Evolutionary conservation across 2,113 vertebrate species (phyloP).

Genomic region (Apteryx owenii): DNA sequence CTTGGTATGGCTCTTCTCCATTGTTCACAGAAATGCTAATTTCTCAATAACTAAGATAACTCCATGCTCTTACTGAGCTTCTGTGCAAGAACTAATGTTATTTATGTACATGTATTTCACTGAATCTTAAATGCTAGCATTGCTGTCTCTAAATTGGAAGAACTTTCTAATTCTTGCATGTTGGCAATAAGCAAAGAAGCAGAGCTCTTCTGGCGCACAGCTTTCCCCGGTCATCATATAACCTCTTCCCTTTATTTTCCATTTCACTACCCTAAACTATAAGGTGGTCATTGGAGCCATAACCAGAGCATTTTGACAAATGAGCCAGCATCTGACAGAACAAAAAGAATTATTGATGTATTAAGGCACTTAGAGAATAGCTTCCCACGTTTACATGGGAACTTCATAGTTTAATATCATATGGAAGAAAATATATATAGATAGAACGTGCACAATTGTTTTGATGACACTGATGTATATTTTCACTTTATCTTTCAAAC

Average conservation of each 20-base stretch:
- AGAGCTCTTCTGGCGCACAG: not conserved
- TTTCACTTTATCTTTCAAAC: not conserved
- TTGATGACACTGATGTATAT: not conserved
- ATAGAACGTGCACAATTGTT: not conserved
- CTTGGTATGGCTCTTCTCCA: not conserved
- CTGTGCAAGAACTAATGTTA: not conserved
- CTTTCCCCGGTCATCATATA: not conserved
- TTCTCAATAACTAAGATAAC: not conserved
- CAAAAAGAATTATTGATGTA: not conserved
- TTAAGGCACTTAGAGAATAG: not conserved
- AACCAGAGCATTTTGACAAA: conserved; percentile 5
- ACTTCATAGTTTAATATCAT: not conserved
- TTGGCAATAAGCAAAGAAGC: not conserved
- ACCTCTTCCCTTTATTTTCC: conserved; percentile 7
- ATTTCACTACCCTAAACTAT: not conserved
- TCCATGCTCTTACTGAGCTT: not conserved
- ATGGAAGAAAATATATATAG: not conserved
- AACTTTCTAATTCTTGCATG: not conserved
- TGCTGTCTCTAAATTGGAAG: not conserved
- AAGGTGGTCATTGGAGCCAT: not conserved
- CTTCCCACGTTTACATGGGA: not conserved
- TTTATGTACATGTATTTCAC: not conserved
- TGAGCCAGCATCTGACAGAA: not conserved
- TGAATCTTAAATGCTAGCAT: not conserved
- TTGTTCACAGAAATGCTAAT: not conserved